These are phyloP conservation scores for Chelon auratus DNA, from an alignment of 2,797 vertebrate species.

Conservation along the genomic window DNA sequence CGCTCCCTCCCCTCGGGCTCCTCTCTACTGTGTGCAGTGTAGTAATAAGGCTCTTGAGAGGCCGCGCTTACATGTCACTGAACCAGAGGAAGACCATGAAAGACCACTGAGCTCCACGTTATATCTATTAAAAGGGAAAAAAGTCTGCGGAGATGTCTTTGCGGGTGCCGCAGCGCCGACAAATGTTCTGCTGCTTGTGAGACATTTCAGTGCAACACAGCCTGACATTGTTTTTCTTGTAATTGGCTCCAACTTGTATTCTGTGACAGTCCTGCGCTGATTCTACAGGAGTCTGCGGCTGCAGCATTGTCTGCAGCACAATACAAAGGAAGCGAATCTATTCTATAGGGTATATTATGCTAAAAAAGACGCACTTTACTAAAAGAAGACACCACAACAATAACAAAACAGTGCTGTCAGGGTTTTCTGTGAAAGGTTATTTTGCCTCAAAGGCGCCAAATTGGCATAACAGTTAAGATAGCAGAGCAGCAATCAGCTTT, in stretches of 20 bases:
- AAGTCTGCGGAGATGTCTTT: conserved; percentile 42
- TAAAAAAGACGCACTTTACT: conserved; percentile 14
- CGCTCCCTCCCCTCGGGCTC: conserved; percentile 43
- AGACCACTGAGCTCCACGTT: conserved; percentile 62
- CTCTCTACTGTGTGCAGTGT: conserved; percentile 67
- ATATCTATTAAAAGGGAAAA: conserved; percentile 64
- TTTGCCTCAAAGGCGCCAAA: conserved; percentile 46
- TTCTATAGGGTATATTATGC: conserved; percentile 6
- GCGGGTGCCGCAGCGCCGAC: conserved; percentile 47
- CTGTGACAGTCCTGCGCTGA: conserved; percentile 4
- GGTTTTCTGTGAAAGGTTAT: conserved; percentile 31
- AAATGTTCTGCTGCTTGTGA: conserved; percentile 33
- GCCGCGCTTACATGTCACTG: conserved; percentile 67
- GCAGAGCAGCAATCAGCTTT: conserved; percentile 51
- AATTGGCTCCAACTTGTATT: conserved; percentile 48
- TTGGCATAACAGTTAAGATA: conserved; percentile 46
- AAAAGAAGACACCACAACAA: neutral
- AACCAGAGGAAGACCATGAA: conserved; percentile 64
- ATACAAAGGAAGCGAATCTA: neutral
- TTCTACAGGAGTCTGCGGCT: conserved; percentile 2
- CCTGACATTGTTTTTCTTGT: conserved; percentile 46
- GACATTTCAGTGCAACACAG: conserved; percentile 29
- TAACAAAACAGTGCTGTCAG: conserved; percentile 11
- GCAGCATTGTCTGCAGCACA: neutral
- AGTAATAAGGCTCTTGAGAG: conserved; percentile 79